phyloP scores from a whole-genome alignment of 2,888 invertebrate species.

The Agrypnus murinus region DNA sequence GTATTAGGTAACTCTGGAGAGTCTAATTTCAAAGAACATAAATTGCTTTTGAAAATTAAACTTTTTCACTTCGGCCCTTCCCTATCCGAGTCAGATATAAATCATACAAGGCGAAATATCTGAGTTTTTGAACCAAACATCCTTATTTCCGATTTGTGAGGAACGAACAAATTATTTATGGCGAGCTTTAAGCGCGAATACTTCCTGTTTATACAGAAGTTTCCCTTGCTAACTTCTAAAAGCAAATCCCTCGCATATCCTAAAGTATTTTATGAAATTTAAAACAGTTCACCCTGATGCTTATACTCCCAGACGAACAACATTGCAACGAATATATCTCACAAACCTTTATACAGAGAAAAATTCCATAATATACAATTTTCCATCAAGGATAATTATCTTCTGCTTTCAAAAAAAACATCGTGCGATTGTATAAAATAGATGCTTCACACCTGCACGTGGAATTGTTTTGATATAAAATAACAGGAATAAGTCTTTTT shows the following conservation, averaged over 20 bases:
- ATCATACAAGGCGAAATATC: slow-evolving; percentile 59
- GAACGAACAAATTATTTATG: slow-evolving; percentile 56
- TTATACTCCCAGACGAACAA: slow-evolving; percentile 31
- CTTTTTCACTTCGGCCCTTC: slow-evolving; percentile 63
- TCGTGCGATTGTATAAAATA: too few relatives aligned
- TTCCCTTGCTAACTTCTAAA: slow-evolving; percentile 38
- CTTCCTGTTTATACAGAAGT: slow-evolving; percentile 56
- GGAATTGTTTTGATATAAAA: neutral
- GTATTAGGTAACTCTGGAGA: slow-evolving; percentile 63
- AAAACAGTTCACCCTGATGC: slow-evolving; percentile 36
- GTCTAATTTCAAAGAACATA: slow-evolving; percentile 64
- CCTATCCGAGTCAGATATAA: slow-evolving; percentile 61
- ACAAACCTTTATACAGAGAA: neutral
- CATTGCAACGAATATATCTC: slow-evolving; percentile 1
- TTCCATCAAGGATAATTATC: neutral
- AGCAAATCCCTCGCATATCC: slow-evolving; percentile 42
- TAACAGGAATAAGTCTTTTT: slow-evolving; percentile 6
- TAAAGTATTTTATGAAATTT: slow-evolving; percentile 41
- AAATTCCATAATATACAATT: too few relatives aligned
- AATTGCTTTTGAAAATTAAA: slow-evolving; percentile 65
- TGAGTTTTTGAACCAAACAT: slow-evolving; percentile 55
- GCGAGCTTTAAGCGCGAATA: slow-evolving; percentile 49
- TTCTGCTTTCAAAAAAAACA: neutral
- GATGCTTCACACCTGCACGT: neutral
- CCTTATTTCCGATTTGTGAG: slow-evolving; percentile 52